Evolutionary conservation across 2,888 invertebrate species (phyloP), one percentile per base, ranked within the genome.

Genomic region (Lamellibrachia columna): DNA sequence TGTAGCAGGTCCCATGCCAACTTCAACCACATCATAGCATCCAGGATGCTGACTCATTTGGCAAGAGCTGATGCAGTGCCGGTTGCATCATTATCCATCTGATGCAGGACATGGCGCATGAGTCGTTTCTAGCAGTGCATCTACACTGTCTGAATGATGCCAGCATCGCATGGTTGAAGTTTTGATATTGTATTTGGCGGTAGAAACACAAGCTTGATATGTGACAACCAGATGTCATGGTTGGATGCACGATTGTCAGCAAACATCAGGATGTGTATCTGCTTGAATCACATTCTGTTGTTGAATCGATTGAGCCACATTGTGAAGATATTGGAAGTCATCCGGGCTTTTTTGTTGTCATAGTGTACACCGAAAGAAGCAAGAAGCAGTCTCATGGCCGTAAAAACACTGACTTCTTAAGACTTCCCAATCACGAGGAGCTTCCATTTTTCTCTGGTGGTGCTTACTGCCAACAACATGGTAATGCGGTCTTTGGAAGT

Each of bases 401-500:
- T 0, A 94, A 94, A 53, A 94, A 94, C 28, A 28, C 28, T 28
- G 28, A 28, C 28, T 28, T 28, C 28, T 28, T 28, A 28, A 28
- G 28, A 28, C 28, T 0, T 28, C 28, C 28, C 28, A 28, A 28
- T 28, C 3, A 94, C 93, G 1, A 94, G 93, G 6, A 93, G 94
- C 40, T 93, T 93, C 52, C 94, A 90, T 90, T 94, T 95, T 91
- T 94, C 94, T 15, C 94, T 94, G 15, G 90, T 91, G 22, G 93
- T 93, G 92, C 93, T 94, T 52, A 93, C 94, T 9, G 93, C 93
- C 40, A 94, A 91, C 92, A 94, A 75, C 2, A 94, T 93, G 6
- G 94, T 94, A 0, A 95, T 53, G 53, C 94, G 40, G 53, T 94
- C 94, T 90, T 94, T 94, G 4, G 93, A 58, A 40, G 92, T 90